A percentile compares a stretch with the other conserved stretches of the same genome.
phyloP scores from a whole-genome alignment of 2,888 invertebrate genomes.

The Cerceris rybyensis region DNA sequence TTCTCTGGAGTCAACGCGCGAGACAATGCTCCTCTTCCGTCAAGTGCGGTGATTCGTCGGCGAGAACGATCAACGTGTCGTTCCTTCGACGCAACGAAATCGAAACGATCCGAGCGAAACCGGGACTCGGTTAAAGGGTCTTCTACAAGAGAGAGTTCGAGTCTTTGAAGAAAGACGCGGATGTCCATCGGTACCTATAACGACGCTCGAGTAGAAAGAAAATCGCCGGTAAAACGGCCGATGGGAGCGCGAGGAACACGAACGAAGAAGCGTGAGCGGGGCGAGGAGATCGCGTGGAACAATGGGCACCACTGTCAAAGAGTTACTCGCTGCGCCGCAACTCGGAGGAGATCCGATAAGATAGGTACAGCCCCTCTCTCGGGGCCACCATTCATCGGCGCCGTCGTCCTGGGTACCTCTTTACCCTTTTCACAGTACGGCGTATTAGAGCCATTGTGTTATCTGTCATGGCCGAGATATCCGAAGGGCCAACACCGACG shows the following conservation, averaged over 20 bases:
- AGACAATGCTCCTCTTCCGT: conserved; percentile 53
- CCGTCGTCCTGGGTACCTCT: conserved; percentile 68
- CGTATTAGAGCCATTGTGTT: conserved; percentile 80
- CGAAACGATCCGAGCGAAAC: background rate
- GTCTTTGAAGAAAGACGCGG: too few relatives aligned
- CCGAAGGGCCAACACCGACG: conserved; percentile 74
- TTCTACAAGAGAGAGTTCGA: background rate
- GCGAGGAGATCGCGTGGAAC: conserved; percentile 61
- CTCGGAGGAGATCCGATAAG: conserved; percentile 77
- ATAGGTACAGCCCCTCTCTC: conserved; percentile 64
- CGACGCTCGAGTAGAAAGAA: conserved; percentile 13
- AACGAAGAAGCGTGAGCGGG: conserved; percentile 34
- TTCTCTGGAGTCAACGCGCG: conserved; percentile 37
- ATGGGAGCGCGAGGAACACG: conserved; percentile 23
- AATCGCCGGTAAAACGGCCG: conserved; percentile 32
- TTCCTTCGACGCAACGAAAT: background rate
- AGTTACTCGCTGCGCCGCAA: conserved; percentile 65
- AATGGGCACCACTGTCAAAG: conserved; percentile 75
- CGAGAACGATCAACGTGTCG: background rate
- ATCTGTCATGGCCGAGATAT: conserved; percentile 77
- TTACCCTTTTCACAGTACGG: conserved; percentile 74
- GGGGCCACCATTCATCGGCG: conserved; percentile 73
- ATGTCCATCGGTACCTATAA: background rate
- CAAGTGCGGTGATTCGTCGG: conserved; percentile 34
- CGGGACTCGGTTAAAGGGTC: background rate